phyloP scores from a whole-genome alignment of 1,140 invertebrate species.

The Caenorhabditis tropicalis region DNA sequence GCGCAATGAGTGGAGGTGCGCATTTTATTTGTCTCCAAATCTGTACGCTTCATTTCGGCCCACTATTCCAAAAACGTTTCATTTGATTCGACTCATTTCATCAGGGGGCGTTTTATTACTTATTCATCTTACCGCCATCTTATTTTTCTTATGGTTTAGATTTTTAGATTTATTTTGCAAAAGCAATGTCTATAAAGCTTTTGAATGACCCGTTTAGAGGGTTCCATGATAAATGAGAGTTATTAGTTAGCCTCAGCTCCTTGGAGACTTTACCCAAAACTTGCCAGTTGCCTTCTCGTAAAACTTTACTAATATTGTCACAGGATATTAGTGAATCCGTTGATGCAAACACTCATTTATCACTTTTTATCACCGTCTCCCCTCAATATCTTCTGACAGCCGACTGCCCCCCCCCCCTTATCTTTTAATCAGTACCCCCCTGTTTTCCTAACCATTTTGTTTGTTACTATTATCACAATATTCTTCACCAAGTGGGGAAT shows the following conservation, averaged over 20 bases:
- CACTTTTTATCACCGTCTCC: slow-evolving; percentile 28
- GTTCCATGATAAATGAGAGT: slow-evolving; percentile 20
- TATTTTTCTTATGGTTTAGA: neutral
- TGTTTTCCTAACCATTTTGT: slow-evolving; percentile 34
- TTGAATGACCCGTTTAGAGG: slow-evolving; percentile 27
- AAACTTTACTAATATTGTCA: neutral
- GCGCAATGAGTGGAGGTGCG: neutral
- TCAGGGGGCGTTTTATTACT: neutral
- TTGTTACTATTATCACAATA: slow-evolving; percentile 1
- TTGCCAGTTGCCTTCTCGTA: neutral
- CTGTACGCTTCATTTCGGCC: slow-evolving; percentile 11
- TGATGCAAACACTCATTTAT: slow-evolving; percentile 35
- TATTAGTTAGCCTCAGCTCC: neutral
- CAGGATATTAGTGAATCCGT: slow-evolving; percentile 9
- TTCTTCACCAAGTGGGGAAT: too few species aligned
- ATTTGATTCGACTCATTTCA: slow-evolving; percentile 35
- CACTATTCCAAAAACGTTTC: slow-evolving; percentile 7
- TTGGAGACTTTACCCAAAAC: neutral
- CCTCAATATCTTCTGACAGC: slow-evolving; percentile 32
- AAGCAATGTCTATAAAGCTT: too few species aligned
- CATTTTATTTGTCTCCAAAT: slow-evolving; percentile 40
- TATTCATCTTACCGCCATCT: neutral
- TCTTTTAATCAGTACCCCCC: slow-evolving; percentile 17
- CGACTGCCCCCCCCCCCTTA: neutral
- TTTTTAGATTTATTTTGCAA: too few species aligned